Evolutionary conservation across 2,113 vertebrate species (phyloP).

Genomic region (Sinocyclocheilus maitianheensis): DNA sequence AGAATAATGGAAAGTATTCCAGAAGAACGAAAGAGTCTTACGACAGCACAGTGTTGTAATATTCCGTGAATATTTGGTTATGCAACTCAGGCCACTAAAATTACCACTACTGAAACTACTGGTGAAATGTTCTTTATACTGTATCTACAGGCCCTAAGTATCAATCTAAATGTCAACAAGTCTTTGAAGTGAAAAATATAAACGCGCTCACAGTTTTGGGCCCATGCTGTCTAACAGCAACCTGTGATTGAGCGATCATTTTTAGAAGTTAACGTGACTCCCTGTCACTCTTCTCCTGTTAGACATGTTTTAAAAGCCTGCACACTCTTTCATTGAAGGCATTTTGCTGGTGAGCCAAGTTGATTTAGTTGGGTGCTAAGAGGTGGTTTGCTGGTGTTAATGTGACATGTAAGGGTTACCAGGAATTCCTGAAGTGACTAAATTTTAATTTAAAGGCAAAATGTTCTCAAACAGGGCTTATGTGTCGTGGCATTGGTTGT

Average conservation of each 20-base stretch:
- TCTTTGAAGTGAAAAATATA: slow-evolving; percentile 15
- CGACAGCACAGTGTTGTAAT: slow-evolving; percentile 41
- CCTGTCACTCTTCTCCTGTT: background rate
- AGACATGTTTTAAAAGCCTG: background rate
- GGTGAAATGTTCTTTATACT: background rate
- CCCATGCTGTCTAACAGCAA: background rate
- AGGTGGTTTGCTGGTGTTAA: slow-evolving; percentile 51
- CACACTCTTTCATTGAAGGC: background rate
- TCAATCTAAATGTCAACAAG: slow-evolving; percentile 14
- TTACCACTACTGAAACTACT: background rate
- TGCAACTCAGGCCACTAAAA: slow-evolving; percentile 16
- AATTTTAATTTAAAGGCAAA: slow-evolving; percentile 38
- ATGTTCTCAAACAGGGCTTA: slow-evolving; percentile 30
- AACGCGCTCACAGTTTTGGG: background rate
- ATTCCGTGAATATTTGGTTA: background rate
- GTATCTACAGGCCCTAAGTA: background rate
- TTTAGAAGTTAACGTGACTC: slow-evolving; percentile 16
- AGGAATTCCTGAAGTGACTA: slow-evolving; percentile 42
- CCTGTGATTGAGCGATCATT: background rate
- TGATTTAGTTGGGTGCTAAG: slow-evolving; percentile 52
- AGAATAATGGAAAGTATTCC: slow-evolving; percentile 67
- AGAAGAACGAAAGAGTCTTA: slow-evolving; percentile 55
- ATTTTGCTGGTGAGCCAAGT: slow-evolving; percentile 17
- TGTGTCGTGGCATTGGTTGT: slow-evolving; percentile 40
- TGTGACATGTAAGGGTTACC: slow-evolving; percentile 46